Conservation (phyloP, 2,113 vertebrate genomes). For the Dipodomys spectabilis region DNA sequence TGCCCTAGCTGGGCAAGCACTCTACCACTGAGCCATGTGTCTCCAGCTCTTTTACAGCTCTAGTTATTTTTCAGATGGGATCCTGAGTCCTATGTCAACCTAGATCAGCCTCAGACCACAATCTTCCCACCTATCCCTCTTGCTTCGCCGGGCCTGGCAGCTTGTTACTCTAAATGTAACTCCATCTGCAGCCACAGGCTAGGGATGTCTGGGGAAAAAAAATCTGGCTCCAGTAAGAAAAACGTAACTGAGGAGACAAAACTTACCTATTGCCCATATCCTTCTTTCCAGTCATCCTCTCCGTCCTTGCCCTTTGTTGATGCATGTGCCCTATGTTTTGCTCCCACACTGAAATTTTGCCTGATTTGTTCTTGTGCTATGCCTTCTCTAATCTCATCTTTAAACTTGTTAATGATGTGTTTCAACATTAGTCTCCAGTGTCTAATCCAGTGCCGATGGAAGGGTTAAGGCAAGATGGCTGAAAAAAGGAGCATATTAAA, state of each 20-base stretch:
- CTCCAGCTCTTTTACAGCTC: too few relatives aligned
- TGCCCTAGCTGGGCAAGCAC: too few relatives aligned
- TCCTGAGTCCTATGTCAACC: neutral
- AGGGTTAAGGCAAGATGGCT: neutral
- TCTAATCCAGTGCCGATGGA: slow-evolving; percentile 17
- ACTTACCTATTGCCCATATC: neutral
- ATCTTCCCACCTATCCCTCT: too few relatives aligned
- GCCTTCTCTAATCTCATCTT: neutral
- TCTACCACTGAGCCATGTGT: too few relatives aligned
- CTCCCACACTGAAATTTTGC: neutral
- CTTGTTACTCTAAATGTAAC: neutral
- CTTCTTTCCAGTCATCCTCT: neutral
- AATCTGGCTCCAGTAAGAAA: neutral
- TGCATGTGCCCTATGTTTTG: neutral
- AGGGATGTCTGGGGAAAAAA: neutral
- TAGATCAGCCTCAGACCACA: too few relatives aligned
- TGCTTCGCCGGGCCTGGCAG: too few relatives aligned
- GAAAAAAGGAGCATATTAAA: slow-evolving; percentile 17
- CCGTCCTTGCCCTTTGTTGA: neutral
- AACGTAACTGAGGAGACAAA: neutral
- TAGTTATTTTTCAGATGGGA: too few relatives aligned
- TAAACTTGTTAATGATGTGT: slow-evolving; percentile 42
- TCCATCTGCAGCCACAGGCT: neutral
- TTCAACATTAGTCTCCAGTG: slow-evolving; percentile 4
- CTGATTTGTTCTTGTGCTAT: neutral